phyloP scores from a whole-genome alignment of 92 coral and sea anemone genomes.

The Scolanthus callimorphus region DNA sequence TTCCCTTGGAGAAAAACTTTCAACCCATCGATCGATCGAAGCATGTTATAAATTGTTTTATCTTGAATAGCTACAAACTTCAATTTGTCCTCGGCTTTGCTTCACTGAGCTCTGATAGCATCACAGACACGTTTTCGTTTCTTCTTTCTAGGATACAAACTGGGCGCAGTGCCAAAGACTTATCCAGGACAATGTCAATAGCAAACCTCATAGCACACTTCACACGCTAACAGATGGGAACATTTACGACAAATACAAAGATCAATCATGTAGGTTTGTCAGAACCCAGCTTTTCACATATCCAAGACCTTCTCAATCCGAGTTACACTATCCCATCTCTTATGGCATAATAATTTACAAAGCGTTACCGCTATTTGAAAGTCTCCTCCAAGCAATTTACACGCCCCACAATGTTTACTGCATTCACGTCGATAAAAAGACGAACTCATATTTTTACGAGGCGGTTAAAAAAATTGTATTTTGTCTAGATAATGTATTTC shows the following conservation, averaged over 20 bases:
- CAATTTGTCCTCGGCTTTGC: no score
- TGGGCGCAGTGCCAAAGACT: conserved; percentile 3
- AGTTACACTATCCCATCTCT: conserved; percentile 50
- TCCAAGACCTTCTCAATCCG: conserved; percentile 12
- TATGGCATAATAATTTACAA: conserved; percentile 46
- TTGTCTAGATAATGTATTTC: conserved; percentile 58
- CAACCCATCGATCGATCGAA: no score
- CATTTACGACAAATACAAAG: conserved; percentile 4
- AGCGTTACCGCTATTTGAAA: conserved; percentile 51
- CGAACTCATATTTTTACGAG: conserved; percentile 21
- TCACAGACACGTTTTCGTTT: not conserved
- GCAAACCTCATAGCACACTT: not conserved
- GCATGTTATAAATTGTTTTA: no score
- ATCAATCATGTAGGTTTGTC: conserved; percentile 5
- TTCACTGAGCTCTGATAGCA: no score
- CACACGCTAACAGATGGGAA: not conserved
- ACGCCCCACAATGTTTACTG: conserved; percentile 71
- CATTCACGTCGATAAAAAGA: conserved; percentile 52
- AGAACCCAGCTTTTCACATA: not conserved
- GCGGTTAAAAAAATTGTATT: conserved; percentile 35
- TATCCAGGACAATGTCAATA: not conserved
- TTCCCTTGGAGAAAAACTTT: no score
- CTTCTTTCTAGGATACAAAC: not conserved
- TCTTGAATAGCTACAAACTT: no score
- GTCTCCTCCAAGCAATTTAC: conserved; percentile 51